Conservation (phyloP, 2,113 vertebrate genomes). For the Pygoscelis adeliae region DNA sequence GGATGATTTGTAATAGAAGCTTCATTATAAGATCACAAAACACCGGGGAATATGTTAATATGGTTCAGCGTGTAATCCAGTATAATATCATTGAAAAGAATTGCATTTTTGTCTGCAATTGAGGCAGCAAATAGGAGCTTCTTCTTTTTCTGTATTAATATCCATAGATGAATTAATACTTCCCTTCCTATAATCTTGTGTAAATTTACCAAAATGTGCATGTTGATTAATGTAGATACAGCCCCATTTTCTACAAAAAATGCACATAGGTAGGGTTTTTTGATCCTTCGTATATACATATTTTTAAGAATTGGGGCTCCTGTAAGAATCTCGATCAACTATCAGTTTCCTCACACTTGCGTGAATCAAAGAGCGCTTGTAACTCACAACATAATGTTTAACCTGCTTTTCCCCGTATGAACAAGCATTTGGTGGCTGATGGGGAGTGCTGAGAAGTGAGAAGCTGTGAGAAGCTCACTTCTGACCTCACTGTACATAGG, state of each 20-base stretch:
- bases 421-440: neutral
- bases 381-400: neutral
- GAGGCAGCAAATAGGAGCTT: constrained; percentile 5
- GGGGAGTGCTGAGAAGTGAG: neutral
- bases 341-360: neutral
- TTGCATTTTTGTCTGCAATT: constrained; percentile 8
- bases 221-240: neutral
- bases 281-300: neutral
- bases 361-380: neutral
- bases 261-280: rapidly evolving
- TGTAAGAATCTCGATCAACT: neutral
- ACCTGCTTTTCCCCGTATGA: neutral
- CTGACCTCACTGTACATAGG: neutral
- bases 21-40: constrained; percentile 48
- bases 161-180: neutral
- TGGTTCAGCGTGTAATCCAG: constrained; percentile 9
- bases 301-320: neutral
- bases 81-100: constrained; percentile 27
- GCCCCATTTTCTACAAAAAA: neutral
- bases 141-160: neutral
- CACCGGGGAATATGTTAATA: constrained; percentile 51
- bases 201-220: neutral
- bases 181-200: neutral
- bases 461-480: neutral
- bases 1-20: constrained; percentile 19